phyloP scores from a whole-genome alignment of 2,888 invertebrate genomes.

The Aproaerema taeniolella region DNA sequence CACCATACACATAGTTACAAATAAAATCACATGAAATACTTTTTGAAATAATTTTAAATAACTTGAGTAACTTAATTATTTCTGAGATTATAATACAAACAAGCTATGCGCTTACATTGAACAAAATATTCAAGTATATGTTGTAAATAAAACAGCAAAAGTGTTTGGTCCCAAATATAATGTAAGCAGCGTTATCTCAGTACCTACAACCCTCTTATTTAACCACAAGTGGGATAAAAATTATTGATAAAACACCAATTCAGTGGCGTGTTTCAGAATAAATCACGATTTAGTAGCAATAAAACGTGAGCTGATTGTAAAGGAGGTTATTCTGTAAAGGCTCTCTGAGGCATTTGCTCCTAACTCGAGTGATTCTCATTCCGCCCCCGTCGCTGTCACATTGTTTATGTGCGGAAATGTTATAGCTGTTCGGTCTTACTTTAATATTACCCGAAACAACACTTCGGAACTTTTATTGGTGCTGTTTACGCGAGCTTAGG shows the following conservation, averaged over 20 bases:
- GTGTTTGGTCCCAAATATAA: too few relatives aligned
- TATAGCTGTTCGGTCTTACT: slow-evolving; percentile 10
- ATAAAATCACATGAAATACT: too few relatives aligned
- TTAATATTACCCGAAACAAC: slow-evolving; percentile 13
- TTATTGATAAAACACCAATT: slow-evolving; percentile 26
- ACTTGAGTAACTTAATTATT: too few relatives aligned
- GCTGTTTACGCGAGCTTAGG: not conserved
- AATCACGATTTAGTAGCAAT: slow-evolving; percentile 32
- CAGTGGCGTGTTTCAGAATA: slow-evolving; percentile 22
- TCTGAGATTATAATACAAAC: too few relatives aligned
- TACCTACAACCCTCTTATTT: not conserved
- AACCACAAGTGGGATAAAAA: slow-evolving; percentile 9
- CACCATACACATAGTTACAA: too few relatives aligned
- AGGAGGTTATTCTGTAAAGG: slow-evolving; percentile 16
- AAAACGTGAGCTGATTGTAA: slow-evolving; percentile 30
- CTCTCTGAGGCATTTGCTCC: not conserved
- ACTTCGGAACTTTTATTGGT: slow-evolving; percentile 10
- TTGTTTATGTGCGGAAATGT: slow-evolving; percentile 22
- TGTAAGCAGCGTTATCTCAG: not conserved
- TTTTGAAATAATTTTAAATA: too few relatives aligned
- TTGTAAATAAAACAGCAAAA: too few relatives aligned
- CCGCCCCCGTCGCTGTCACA: slow-evolving; percentile 19
- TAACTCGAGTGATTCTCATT: slow-evolving; percentile 17
- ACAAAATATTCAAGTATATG: too few relatives aligned
- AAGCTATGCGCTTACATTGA: too few relatives aligned